Evolutionary conservation across 2,888 invertebrate species (phyloP), one percentile per base, ranked within the genome.

Genomic region (Sturmia bella): DNA sequence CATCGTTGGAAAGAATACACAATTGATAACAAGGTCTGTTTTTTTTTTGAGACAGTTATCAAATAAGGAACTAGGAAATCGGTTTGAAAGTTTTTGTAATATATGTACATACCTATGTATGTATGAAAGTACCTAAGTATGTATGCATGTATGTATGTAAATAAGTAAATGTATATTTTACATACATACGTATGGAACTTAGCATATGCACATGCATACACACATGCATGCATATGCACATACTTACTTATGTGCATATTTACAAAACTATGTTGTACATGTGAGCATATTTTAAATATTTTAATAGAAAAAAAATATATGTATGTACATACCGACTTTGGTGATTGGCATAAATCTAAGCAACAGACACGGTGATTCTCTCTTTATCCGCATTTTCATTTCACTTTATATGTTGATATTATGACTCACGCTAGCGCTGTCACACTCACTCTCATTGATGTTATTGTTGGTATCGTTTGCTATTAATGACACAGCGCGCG

Each of bases 321-420:
- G 3, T 19, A 50, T n/a, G 21, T 39, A 13, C 19, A 57, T 32
- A 86, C 86, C 85, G 84, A 85, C 85, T 86, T 85, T 85, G 84
- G 85, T 86, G 84, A 88, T 88, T 88, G 94, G 93, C 89, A 92
- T 92, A 86, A 93, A 93, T 87, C 93, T 91, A 75, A 94, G 91
- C 85, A 94, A 93, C 85, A 94, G 92, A 89, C 93, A 94, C 86
- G 93, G 93, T 85, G 93, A 93, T 89, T 93, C 93, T 90, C 93
- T 92, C 91, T 93, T 94, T 88, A 94, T 92, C 91, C 94, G 92
- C 94, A 94, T 94, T 89, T 91, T 91, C 89, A 90, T 91, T 90
- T 91, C 90, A 91, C 90, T 91, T 90, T 59, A 63, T 77, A 45
- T 76, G 63, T 77, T 73, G 66, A 70, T 77, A 64, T 88, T 90